Evolutionary conservation across 2,113 vertebrate genomes (phyloP).

Genomic region (Myrmecophaga tridactyla): DNA sequence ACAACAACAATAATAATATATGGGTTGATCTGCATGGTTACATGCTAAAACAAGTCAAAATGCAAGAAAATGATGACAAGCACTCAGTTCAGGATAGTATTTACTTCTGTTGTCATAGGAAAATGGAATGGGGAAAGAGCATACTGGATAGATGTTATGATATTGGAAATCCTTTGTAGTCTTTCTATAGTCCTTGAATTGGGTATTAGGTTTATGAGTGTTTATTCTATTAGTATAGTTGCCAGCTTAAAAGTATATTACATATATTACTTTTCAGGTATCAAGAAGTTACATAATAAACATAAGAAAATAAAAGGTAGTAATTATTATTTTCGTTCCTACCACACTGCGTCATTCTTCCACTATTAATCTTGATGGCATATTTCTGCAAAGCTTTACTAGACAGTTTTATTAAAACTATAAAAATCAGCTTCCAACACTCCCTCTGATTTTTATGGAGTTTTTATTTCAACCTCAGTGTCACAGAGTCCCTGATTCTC

Average conservation of each 20-base stretch:
- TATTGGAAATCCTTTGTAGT: neutral
- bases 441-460: neutral
- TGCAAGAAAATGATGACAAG: neutral
- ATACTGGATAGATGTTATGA: neutral
- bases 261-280: neutral
- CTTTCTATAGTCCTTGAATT: neutral
- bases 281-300: constrained; percentile 29
- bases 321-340: constrained; percentile 8
- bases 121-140: neutral
- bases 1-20: neutral
- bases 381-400: constrained; percentile 25
- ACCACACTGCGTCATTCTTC: neutral
- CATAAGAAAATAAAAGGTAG: neutral
- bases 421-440: constrained; percentile 30
- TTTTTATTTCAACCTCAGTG: constrained; percentile 15
- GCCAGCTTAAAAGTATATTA: neutral
- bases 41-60: neutral
- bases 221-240: constrained; percentile 16
- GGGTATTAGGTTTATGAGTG: neutral
- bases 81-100: neutral
- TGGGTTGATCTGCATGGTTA: neutral
- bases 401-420: constrained; percentile 53
- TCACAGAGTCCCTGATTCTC: neutral
- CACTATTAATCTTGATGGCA: neutral
- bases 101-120: neutral